Base-by-base conservation (phyloP, 1,140 invertebrate genomes). In the Neelides sp. region DNA sequence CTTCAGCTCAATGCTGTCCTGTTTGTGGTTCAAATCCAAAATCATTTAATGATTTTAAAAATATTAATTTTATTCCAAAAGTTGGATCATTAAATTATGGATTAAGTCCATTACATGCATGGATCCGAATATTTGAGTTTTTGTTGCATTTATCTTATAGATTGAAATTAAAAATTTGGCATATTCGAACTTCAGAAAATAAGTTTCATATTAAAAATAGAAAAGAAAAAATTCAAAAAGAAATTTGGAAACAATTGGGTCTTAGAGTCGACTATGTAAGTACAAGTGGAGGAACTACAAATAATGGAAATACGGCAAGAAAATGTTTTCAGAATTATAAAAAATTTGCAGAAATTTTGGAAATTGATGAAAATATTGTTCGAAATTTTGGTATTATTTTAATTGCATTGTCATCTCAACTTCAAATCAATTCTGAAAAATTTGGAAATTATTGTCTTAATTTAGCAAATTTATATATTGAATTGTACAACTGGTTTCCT, bases 241-340 rank as follows among this genome's bases (percentile, higher is more conserved):
- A 34, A 30, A 1, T 59, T 2, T 24, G 3, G 4, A 13, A 30
- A 36, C 1, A 22, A 1, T 8, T 59, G 20, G 46, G 42, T 1
- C 24, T 59, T 24, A 40, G n/a, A 12, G 50, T 59, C 0, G 57
- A 57, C 17, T 22, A 30, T 35, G 46, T 51, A 23, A 45, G 24
- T 4, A 34, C 30, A 0, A 50, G 50, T 4, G 8, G 37, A 37
- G 53, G 57, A 17, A 56, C 28, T 12, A 27, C 48, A 1, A 58
- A 59, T 24, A 55, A 59, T 35, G 58, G 54, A 15, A 59, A 59
- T 32, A 57, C 58, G 1, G 58, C 58, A 5, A n/a, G 58, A 36
- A 41, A 41, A 24, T 39, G 47, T 10, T 51, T 59, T 19, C 3
- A 44, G 10, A 20, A 57, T 12, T 26, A 17, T 12, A n/a, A 1